Evolutionary conservation across 2,888 invertebrate genomes (phyloP), one percentile per base, ranked within the genome.

Genomic region (Ganaspis brasiliensis): DNA sequence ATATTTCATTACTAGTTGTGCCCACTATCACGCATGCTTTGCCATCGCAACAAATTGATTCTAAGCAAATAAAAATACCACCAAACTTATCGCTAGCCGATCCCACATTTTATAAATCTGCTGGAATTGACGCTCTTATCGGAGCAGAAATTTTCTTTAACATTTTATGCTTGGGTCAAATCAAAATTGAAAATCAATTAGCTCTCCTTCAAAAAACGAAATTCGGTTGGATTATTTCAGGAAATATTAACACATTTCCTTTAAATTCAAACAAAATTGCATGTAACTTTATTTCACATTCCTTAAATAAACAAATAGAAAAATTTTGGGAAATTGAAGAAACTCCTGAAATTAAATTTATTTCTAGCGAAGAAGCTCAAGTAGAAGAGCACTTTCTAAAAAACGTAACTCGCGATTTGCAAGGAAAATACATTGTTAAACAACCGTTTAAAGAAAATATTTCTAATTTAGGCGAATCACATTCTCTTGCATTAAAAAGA

Each of bases 321-420:
- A 70, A 73, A 61, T 85, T 84, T 59, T 83, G 81, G 82, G 75
- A 80, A 72, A 72, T 83, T 49, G 82, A 84, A 72, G 82, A 81
- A 57, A 19, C 74, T 14, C 10, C 45, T 3, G 31, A 14, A 1
- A 0, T 16, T 8, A 59, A 16, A 8, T 24, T 49, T 14, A 10
- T 57, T 1, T 59, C 72, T 0, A 10, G 31, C 10, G 79, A 79
- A 21, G 80, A 81, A 55, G 16, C 57, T 26, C 24, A 70, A 52
- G 78, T 80, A 49, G 82, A 84, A 40, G 63, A 74, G n/a, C 74
- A 78, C 71, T 83, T 81, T 59, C 37, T 16, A 26, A 52, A 67
- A 74, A 78, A 56, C 40, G 26, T 45, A 6, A 52, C 31, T 3
- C 57, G 81, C n/a, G 72, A 77, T 40, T 4, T 12, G 12, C 31